These are phyloP conservation scores for Mixornis gularis DNA, from an alignment of 2,113 vertebrate genomes.

Conservation along the genomic window DNA sequence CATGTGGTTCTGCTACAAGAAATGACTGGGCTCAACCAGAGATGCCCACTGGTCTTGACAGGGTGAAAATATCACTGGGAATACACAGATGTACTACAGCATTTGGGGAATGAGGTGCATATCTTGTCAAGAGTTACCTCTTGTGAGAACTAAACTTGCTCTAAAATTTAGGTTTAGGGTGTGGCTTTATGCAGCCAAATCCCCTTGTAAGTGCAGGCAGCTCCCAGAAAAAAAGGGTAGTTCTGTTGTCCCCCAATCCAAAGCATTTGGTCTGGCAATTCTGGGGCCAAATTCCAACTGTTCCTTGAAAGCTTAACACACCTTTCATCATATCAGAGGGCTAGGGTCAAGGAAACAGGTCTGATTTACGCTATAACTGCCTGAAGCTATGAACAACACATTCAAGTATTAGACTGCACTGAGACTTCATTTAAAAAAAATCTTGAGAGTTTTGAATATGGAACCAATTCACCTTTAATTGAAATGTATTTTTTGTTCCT, in stretches of 20 bases:
- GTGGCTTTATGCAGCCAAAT: neutral
- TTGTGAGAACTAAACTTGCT: neutral
- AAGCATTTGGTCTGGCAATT: neutral
- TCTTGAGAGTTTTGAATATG: neutral
- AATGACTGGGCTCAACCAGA: neutral
- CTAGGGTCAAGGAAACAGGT: neutral
- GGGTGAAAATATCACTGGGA: neutral
- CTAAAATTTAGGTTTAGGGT: neutral
- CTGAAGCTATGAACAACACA: neutral
- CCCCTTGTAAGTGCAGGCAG: neutral
- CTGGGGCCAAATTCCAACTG: neutral
- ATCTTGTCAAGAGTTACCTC: slow-evolving; percentile 9
- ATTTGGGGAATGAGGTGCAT: neutral
- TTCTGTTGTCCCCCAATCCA: neutral
- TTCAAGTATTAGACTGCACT: neutral
- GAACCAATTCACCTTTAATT: neutral
- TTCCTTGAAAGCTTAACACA: neutral
- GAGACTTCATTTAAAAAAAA: neutral
- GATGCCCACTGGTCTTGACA: neutral
- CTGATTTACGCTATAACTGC: neutral
- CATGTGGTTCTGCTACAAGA: slow-evolving; percentile 11
- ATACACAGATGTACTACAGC: neutral
- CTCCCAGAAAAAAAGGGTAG: neutral
- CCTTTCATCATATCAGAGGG: neutral
- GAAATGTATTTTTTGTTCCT: neutral